Conservation (phyloP, 2,113 vertebrate species). For the Microtus oregoni region DNA sequence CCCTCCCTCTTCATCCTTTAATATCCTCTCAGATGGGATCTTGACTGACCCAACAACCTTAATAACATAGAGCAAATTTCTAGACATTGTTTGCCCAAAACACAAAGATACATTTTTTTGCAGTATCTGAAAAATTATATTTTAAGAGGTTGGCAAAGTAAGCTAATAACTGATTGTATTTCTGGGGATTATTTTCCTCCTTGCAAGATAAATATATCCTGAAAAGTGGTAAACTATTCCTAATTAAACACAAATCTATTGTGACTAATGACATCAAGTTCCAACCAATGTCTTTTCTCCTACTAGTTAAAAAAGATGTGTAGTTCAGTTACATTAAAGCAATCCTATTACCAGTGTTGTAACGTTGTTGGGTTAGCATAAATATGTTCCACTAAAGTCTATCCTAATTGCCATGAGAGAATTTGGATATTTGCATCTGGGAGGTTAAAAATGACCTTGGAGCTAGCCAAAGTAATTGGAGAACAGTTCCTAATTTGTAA, state of each 20-base stretch:
- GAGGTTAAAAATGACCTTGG: not conserved
- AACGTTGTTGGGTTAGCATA: not conserved
- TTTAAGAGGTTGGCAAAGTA: not conserved
- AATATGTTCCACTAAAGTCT: not conserved
- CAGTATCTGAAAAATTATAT: not conserved
- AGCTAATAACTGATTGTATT: not conserved
- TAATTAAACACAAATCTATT: not conserved
- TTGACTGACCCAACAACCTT: conserved; percentile 62
- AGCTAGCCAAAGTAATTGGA: not conserved
- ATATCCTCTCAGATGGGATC: conserved; percentile 50
- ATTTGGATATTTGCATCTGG: not conserved
- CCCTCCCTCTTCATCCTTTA: not conserved
- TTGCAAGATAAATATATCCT: not conserved
- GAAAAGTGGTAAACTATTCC: not conserved
- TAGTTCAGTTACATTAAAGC: too few relatives aligned
- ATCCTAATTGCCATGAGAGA: not conserved
- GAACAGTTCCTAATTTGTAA: conserved; percentile 33
- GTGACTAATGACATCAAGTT: not conserved
- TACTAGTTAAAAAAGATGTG: not conserved
- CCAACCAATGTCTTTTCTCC: not conserved
- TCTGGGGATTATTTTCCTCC: not conserved
- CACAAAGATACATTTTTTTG: not conserved
- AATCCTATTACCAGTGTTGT: not conserved
- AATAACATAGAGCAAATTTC: not conserved
- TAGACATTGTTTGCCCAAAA: not conserved